Percentiles rank a stretch among this genome's conserved stretches.
Evolutionary conservation across 2,113 vertebrate species (phyloP).

Genomic region (Eptesicus fuscus): DNA sequence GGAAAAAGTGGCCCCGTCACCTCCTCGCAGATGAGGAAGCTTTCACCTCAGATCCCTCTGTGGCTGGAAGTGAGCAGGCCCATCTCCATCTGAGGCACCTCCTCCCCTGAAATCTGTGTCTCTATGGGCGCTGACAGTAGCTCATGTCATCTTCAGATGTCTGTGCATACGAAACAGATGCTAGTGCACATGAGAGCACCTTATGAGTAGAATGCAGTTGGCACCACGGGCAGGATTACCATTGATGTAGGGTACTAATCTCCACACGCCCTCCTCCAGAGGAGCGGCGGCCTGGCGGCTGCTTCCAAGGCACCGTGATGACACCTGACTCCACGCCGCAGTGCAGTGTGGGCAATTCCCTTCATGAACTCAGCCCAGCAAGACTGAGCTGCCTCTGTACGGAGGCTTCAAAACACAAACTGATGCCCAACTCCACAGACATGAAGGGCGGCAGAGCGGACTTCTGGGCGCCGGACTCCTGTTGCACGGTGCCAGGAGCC

Average conservation of each 20-base stretch:
- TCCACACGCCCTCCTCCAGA: too few relatives aligned
- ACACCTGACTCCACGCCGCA: not conserved
- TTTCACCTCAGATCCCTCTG: not conserved
- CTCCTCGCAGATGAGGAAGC: not conserved
- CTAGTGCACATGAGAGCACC: not conserved
- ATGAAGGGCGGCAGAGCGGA: not conserved
- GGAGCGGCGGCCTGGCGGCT: not conserved
- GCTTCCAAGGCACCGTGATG: not conserved
- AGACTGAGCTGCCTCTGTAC: not conserved
- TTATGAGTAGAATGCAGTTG: not conserved
- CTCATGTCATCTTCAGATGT: not conserved
- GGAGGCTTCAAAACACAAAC: not conserved
- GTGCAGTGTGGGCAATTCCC: too few relatives aligned
- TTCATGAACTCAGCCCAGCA: not conserved
- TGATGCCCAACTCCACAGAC: not conserved
- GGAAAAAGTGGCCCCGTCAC: not conserved
- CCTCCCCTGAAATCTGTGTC: not conserved
- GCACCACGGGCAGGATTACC: not conserved
- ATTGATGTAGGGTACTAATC: rapidly evolving
- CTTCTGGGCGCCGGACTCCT: not conserved
- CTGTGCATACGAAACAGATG: not conserved
- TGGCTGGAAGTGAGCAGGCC: not conserved
- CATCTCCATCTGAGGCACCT: not conserved
- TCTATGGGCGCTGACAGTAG: not conserved
- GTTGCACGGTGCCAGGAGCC: not conserved